Evolutionary conservation across 2,113 vertebrate genomes (phyloP).

Genomic region (Ictalurus furcatus): DNA sequence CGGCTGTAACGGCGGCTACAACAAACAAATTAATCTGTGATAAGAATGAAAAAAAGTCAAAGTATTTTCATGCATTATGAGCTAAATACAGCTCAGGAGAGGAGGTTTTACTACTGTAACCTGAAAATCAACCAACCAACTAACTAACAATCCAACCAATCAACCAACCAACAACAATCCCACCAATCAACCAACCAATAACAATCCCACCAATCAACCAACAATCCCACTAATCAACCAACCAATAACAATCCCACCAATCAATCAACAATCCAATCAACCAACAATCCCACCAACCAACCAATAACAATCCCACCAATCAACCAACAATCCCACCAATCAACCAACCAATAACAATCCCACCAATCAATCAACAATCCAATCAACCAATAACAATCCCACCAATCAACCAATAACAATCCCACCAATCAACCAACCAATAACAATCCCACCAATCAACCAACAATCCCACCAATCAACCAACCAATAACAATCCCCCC

Average conservation of each 20-base stretch:
- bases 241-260: not conserved
- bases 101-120: not conserved
- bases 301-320: not conserved
- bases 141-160: no score
- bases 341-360: not conserved
- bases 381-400: not conserved
- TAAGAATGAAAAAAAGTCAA: not conserved
- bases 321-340: no score
- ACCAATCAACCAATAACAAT: not conserved
- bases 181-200: not conserved
- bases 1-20: no score
- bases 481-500: not conserved
- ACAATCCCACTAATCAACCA: not conserved
- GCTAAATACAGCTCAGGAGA: not conserved
- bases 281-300: not conserved
- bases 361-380: not conserved
- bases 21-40: not conserved
- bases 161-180: not conserved
- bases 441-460: not conserved
- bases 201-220: not conserved
- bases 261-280: not conserved
- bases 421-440: not conserved
- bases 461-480: no score
- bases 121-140: not conserved
- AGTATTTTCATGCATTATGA: not conserved